Percentiles rank a stretch among this genome's conserved stretches.
Evolutionary conservation across 1,140 invertebrate species (phyloP).

Genomic region (Macrobrachium nipponense): DNA sequence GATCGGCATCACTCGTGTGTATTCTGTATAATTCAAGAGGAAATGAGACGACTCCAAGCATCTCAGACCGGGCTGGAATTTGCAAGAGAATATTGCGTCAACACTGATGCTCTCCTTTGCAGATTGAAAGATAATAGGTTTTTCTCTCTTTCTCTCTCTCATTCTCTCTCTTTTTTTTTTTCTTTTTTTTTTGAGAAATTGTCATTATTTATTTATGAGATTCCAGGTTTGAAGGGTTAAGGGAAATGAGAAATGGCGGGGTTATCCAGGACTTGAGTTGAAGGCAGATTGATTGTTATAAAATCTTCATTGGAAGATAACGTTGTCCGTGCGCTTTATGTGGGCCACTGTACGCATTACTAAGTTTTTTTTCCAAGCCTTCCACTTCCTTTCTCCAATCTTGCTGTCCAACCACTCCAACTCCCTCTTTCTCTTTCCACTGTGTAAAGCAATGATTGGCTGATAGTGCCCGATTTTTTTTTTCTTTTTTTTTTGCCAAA

Average conservation of each 20-base stretch:
- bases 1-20: neutral
- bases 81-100: too few relatives aligned
- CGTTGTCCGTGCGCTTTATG: neutral
- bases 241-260: too few relatives aligned
- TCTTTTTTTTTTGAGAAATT: too few relatives aligned
- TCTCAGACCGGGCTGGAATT: too few relatives aligned
- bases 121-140: too few relatives aligned
- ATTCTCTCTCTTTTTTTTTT: too few relatives aligned
- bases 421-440: neutral
- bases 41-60: too few relatives aligned
- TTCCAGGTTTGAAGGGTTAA: too few relatives aligned
- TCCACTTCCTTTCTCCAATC: neutral
- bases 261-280: too few relatives aligned
- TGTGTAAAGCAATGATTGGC: neutral
- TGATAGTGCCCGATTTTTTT: neutral
- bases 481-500: neutral
- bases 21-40: neutral
- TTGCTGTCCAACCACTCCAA: neutral
- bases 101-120: too few relatives aligned
- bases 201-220: too few relatives aligned
- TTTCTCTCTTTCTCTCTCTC: too few relatives aligned
- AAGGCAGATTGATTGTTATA: neutral
- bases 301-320: neutral
- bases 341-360: neutral
- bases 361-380: neutral